Evolutionary conservation across 2,113 vertebrate genomes (phyloP).

Genomic region (Pygoscelis adeliae): DNA sequence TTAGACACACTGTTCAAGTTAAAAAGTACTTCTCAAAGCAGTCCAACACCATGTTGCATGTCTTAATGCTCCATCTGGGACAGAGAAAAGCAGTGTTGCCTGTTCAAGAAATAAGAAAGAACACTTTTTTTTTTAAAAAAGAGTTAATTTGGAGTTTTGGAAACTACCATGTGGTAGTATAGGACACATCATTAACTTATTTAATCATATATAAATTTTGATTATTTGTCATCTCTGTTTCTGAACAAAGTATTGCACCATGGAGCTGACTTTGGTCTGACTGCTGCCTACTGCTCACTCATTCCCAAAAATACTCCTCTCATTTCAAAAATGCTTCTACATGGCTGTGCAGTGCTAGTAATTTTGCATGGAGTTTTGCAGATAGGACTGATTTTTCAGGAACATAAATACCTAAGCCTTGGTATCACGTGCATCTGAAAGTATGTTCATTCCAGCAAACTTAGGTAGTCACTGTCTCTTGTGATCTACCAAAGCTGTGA

Average conservation of each 20-base stretch:
- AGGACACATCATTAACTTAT: neutral
- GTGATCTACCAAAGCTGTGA: neutral
- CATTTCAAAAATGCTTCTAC: neutral
- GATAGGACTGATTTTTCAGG: neutral
- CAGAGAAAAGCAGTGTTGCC: neutral
- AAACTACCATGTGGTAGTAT: neutral
- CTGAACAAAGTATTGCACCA: neutral
- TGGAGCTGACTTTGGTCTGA: neutral
- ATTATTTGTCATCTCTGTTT: neutral
- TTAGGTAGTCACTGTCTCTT: neutral
- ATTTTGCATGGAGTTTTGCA: neutral
- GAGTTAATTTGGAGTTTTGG: neutral
- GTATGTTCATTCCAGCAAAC: neutral
- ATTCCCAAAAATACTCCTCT: neutral
- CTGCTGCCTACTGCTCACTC: neutral
- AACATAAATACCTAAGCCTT: neutral
- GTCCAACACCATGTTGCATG: neutral
- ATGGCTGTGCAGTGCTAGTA: neutral
- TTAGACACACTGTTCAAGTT: neutral
- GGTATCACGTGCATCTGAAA: neutral
- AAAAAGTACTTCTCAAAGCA: constrained; percentile 15
- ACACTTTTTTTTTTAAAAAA: neutral
- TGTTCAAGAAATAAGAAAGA: neutral
- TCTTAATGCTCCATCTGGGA: neutral
- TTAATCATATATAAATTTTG: neutral